Percentiles rank a stretch among this genome's conserved stretches.
phyloP scores from a whole-genome alignment of 2,888 invertebrate genomes.

The Drosophila prolongata region DNA sequence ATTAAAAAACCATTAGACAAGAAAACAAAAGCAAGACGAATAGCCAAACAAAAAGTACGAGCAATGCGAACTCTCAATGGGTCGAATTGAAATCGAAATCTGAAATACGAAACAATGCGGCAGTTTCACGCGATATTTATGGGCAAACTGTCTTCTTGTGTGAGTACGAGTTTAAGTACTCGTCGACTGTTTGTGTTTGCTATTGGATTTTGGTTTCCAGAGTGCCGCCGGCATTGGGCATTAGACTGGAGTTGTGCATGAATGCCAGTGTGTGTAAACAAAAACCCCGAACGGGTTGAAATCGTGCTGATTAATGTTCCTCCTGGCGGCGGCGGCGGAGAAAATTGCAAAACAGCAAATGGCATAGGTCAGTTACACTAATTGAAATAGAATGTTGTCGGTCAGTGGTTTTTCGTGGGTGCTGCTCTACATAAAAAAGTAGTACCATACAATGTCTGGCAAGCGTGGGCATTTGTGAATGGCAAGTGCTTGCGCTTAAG shows the following conservation, averaged over 20 bases:
- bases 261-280: slow-evolving; percentile 32
- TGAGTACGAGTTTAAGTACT: slow-evolving; percentile 11
- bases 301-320: slow-evolving; percentile 76
- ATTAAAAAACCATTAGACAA: slow-evolving; percentile 38
- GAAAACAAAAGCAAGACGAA: slow-evolving; percentile 16
- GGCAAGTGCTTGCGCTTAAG: slow-evolving; percentile 29
- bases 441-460: background rate
- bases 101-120: slow-evolving; percentile 30
- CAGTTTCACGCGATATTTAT: slow-evolving; percentile 40
- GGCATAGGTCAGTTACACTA: slow-evolving; percentile 78
- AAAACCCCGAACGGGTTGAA: slow-evolving; percentile 43
- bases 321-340: slow-evolving; percentile 3
- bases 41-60: slow-evolving; percentile 17
- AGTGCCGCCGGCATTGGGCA: slow-evolving; percentile 22
- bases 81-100: slow-evolving; percentile 37
- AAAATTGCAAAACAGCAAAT: slow-evolving; percentile 50
- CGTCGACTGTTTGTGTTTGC: slow-evolving; percentile 34
- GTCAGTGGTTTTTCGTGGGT: slow-evolving; percentile 49
- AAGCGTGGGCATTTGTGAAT: slow-evolving; percentile 43
- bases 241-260: slow-evolving; percentile 28
- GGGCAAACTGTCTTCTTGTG: slow-evolving; percentile 38
- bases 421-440: slow-evolving; percentile 11
- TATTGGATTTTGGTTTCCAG: slow-evolving; percentile 15
- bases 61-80: slow-evolving; percentile 11
- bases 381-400: slow-evolving; percentile 74